phyloP scores from a whole-genome alignment of 2,113 vertebrate genomes.

The Centrocercus urophasianus region DNA sequence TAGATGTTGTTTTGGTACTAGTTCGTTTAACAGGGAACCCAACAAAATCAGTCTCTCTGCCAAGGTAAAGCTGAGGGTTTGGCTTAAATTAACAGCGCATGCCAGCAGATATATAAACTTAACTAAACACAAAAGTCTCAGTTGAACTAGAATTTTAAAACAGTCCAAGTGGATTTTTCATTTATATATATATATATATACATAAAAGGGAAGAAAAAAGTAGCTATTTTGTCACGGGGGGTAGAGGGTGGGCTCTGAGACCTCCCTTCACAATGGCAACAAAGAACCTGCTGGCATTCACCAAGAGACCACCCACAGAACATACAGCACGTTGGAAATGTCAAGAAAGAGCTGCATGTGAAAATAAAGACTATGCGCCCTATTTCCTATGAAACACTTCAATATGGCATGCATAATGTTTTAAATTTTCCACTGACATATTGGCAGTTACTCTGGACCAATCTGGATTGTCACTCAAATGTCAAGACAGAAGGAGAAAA shows the following conservation, averaged over 20 bases:
- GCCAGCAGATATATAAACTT: constrained; percentile 61
- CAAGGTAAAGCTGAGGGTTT: constrained; percentile 64
- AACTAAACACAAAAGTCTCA: constrained; percentile 34
- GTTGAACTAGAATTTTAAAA: constrained; percentile 25
- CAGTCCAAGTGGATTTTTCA: neutral
- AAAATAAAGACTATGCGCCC: constrained; percentile 32
- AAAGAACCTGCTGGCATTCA: neutral
- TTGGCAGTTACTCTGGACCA: neutral
- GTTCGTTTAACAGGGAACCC: constrained; percentile 53
- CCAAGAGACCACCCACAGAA: constrained; percentile 5
- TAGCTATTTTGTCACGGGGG: neutral
- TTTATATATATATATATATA: neutral
- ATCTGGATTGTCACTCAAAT: constrained; percentile 34
- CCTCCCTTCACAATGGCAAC: neutral
- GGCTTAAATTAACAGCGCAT: constrained; percentile 42
- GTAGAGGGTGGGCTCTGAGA: neutral
- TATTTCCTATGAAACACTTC: constrained; percentile 48
- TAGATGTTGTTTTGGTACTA: constrained; percentile 35
- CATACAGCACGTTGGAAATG: neutral
- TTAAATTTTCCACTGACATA: constrained; percentile 48
- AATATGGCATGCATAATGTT: constrained; percentile 43
- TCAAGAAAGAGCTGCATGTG: constrained; percentile 9
- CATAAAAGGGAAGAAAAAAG: neutral
- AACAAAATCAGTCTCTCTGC: constrained; percentile 47
- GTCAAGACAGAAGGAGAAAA: constrained; percentile 30